Evolutionary conservation across 1,140 invertebrate genomes (phyloP).

Genomic region (Neuroterus valhalla): DNA sequence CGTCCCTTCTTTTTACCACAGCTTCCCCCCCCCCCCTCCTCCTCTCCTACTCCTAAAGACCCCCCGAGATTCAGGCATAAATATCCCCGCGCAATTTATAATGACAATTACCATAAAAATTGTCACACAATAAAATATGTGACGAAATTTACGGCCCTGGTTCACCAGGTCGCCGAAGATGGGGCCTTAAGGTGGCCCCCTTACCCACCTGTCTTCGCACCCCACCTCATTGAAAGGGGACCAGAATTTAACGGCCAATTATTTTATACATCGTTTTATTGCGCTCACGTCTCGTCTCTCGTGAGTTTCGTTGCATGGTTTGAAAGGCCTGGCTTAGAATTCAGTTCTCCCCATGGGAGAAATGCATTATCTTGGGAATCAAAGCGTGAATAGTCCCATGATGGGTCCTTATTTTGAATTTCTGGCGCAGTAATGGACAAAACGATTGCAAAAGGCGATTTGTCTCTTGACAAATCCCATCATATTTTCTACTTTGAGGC

Average conservation of each 20-base stretch:
- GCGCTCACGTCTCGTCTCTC: conserved; percentile 53
- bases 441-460: too few species aligned
- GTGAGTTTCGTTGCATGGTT: conserved; percentile 42
- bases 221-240: conserved; percentile 16
- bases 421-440: neutral
- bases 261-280: conserved; percentile 71
- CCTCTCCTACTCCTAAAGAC: conserved; percentile 36
- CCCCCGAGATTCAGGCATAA: conserved; percentile 59
- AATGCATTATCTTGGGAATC: conserved; percentile 5
- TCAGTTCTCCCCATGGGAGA: neutral
- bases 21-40: conserved; percentile 20
- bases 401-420: neutral
- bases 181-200: conserved; percentile 14
- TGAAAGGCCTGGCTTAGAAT: neutral
- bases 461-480: too few species aligned
- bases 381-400: neutral
- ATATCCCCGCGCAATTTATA: conserved; percentile 73
- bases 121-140: conserved; percentile 75
- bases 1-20: conserved; percentile 40
- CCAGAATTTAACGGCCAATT: conserved; percentile 71
- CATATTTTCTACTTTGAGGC: too few species aligned
- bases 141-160: conserved; percentile 68
- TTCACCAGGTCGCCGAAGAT: conserved; percentile 21
- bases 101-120: conserved; percentile 76
- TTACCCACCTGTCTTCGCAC: conserved; percentile 35